Conservation (phyloP, 2,888 invertebrate species). For the Rhagonycha fulva region DNA sequence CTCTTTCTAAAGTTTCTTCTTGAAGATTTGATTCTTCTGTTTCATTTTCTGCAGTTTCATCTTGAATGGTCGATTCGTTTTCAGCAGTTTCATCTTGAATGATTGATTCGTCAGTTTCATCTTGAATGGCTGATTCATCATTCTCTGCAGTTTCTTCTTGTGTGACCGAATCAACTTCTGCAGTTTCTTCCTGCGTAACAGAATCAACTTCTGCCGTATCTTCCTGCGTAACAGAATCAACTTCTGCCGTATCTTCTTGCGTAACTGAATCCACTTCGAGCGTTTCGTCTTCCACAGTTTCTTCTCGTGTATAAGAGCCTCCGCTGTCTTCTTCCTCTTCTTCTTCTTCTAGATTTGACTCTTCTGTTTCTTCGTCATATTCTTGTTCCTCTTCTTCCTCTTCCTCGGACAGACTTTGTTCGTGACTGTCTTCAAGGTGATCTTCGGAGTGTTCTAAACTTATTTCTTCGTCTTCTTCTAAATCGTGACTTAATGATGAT, state of each 20-base stretch:
- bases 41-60: constrained; percentile 43
- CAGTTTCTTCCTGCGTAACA: constrained; percentile 3
- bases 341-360: constrained; percentile 14
- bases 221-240: neutral
- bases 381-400: constrained; percentile 33
- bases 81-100: constrained; percentile 46
- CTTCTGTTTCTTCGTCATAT: constrained; percentile 30
- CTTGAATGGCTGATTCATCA: constrained; percentile 15
- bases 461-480: constrained; percentile 59
- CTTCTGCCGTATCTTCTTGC: neutral
- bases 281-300: constrained; percentile 20
- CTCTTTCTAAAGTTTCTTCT: constrained; percentile 45
- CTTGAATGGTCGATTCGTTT: constrained; percentile 20
- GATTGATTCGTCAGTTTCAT: constrained; percentile 41
- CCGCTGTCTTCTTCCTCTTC: constrained; percentile 7
- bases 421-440: constrained; percentile 50
- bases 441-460: constrained; percentile 43
- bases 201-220: constrained; percentile 14
- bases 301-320: constrained; percentile 11
- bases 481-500: constrained; percentile 52
- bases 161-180: constrained; percentile 3
- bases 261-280: constrained; percentile 34
- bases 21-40: constrained; percentile 43
- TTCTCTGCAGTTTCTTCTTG: constrained; percentile 40
- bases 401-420: constrained; percentile 39